Evolutionary conservation across 2,888 invertebrate species (phyloP).

Genomic region (Epicampocera succincta): DNA sequence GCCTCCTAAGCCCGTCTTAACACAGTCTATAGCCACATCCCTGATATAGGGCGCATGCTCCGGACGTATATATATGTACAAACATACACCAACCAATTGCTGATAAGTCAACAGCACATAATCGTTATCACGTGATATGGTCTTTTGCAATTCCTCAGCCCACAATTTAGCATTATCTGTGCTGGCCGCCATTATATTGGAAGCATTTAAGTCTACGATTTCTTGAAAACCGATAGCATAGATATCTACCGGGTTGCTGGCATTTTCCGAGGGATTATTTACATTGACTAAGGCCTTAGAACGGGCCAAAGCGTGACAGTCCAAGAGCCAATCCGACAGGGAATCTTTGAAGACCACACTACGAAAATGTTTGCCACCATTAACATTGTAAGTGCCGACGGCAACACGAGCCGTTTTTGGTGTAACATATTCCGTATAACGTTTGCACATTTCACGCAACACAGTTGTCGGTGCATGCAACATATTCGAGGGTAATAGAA

Average conservation of each 20-base stretch:
- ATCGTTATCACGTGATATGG: conserved; percentile 91
- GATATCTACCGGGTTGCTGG: conserved; percentile 88
- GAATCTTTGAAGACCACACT: conserved; percentile 97
- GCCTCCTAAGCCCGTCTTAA: conserved; percentile 99
- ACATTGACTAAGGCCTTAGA: conserved; percentile 82
- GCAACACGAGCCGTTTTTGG: conserved; percentile 89
- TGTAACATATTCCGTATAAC: conserved; percentile 86
- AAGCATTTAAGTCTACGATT: conserved; percentile 99
- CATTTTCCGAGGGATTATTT: conserved; percentile 81
- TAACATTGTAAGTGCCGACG: conserved; percentile 99
- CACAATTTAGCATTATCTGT: conserved; percentile 94
- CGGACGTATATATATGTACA: conserved; percentile 96
- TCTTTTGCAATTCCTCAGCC: conserved; percentile 97
- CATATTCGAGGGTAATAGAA: conserved; percentile 92
- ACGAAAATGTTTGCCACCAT: conserved; percentile 99
- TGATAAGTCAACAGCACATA: conserved; percentile 96
- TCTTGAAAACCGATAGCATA: conserved; percentile 99
- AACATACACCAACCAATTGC: conserved; percentile 98
- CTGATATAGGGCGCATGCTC: conserved; percentile 93
- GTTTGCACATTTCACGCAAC: conserved; percentile 91
- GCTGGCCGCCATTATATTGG: conserved; percentile 98
- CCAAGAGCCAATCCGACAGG: conserved; percentile 93
- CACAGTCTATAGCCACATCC: conserved; percentile 96
- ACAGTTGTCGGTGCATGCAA: conserved; percentile 93
- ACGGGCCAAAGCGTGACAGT: conserved; percentile 86